A percentile compares a stretch with the other conserved stretches of the same genome.
Evolutionary conservation across 2,797 vertebrate genomes (phyloP).

Genomic region (Falco columbarius): DNA sequence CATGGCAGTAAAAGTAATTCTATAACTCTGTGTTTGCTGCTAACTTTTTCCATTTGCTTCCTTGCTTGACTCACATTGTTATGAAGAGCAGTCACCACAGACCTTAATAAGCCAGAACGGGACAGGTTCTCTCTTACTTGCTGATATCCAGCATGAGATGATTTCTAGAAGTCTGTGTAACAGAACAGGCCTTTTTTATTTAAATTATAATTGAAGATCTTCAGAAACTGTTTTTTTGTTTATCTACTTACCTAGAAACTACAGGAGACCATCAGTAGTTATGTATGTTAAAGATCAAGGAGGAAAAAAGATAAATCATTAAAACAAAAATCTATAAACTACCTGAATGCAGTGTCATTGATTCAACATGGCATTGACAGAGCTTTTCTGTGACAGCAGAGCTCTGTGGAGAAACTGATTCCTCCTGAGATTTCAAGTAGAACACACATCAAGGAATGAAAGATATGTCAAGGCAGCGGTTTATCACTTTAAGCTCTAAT

Average conservation of each 20-base stretch:
- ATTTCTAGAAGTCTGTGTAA: neutral
- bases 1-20: neutral
- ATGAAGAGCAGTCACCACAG: neutral
- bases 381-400: neutral
- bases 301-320: neutral
- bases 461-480: rapidly evolving
- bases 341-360: neutral
- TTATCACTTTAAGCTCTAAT: neutral
- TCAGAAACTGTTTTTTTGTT: neutral
- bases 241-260: neutral
- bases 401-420: neutral
- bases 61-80: neutral
- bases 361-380: neutral
- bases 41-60: neutral
- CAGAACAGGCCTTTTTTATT: neutral
- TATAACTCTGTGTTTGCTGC: neutral
- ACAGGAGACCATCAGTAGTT: neutral
- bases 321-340: neutral
- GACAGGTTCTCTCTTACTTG: neutral
- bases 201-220: neutral
- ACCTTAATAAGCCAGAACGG: neutral
- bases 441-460: neutral
- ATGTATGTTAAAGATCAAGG: neutral
- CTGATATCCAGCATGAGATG: neutral
- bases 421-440: neutral